Conservation (phyloP, 2,888 invertebrate species). For the Diarsia rubi region DNA sequence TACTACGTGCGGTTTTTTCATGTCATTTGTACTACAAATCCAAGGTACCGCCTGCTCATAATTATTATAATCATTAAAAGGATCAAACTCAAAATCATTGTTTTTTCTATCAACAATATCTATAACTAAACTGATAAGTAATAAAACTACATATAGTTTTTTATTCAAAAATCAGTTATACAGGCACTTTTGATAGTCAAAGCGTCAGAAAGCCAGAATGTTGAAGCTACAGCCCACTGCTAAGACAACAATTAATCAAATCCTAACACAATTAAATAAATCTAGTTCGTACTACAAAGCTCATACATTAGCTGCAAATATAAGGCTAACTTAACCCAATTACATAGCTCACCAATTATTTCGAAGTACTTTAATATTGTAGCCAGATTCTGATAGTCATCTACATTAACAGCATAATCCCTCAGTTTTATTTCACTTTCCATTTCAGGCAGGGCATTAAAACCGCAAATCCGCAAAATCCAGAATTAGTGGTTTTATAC, state of each 20-base stretch:
- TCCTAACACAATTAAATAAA: not conserved
- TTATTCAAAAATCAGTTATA: not conserved
- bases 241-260: not conserved
- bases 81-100: not conserved
- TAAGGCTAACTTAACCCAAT: not conserved
- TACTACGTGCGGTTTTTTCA: not conserved
- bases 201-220: not conserved
- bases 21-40: too few species aligned
- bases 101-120: too few species aligned
- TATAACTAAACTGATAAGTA: too few species aligned
- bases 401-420: constrained; percentile 31
- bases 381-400: constrained; percentile 29
- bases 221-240: not conserved
- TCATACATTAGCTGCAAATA: not conserved
- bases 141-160: too few species aligned
- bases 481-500: constrained; percentile 47
- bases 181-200: not conserved
- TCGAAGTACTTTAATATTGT: not conserved
- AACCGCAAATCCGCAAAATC: constrained; percentile 49
- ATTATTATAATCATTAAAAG: not conserved
- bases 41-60: not conserved
- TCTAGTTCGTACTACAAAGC: too few species aligned
- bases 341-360: constrained; percentile 6
- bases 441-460: constrained; percentile 37
- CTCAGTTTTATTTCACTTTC: constrained; percentile 48